These are phyloP conservation scores for Ormyrus rosae DNA, from an alignment of 2,888 invertebrate genomes.

Conservation along the genomic window DNA sequence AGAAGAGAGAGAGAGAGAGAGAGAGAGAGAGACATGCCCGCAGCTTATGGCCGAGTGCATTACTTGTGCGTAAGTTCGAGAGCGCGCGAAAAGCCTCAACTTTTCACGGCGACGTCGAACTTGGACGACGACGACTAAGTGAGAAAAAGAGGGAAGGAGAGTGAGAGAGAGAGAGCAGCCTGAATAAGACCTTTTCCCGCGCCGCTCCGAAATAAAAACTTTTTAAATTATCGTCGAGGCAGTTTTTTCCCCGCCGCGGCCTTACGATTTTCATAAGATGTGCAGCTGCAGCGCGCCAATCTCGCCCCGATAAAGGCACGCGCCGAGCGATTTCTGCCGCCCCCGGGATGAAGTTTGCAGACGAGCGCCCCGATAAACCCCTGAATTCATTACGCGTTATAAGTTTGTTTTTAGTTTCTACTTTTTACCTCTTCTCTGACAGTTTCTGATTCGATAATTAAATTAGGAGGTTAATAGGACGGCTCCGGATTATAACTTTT, in stretches of 20 bases:
- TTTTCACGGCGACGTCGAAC: constrained; percentile 60
- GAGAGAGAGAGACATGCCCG: no score
- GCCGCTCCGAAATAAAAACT: constrained; percentile 51
- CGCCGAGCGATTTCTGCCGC: constrained; percentile 2
- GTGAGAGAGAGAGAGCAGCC: not conserved
- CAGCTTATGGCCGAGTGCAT: constrained; percentile 16
- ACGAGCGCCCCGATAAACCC: constrained; percentile 24
- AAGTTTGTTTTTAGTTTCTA: constrained; percentile 1
- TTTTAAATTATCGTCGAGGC: constrained; percentile 52
- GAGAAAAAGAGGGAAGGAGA: constrained; percentile 20
- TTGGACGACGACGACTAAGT: constrained; percentile 15
- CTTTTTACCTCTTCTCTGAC: not conserved
- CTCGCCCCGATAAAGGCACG: constrained; percentile 10
- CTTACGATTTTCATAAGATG: constrained; percentile 39
- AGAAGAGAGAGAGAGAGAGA: not conserved
- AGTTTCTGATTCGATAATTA: no score
- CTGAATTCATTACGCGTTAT: constrained; percentile 24
- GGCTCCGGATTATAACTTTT: no score
- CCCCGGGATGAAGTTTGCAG: constrained; percentile 14
- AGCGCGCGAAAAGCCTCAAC: constrained; percentile 54
- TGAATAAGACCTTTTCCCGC: constrained; percentile 53
- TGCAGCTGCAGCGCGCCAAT: constrained; percentile 16
- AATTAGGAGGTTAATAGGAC: no score
- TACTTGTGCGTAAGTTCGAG: not conserved
- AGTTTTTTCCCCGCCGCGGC: constrained; percentile 3